Base-by-base conservation (phyloP, 2,888 invertebrate genomes). In the Tenthredo scrophulariae region DNA sequence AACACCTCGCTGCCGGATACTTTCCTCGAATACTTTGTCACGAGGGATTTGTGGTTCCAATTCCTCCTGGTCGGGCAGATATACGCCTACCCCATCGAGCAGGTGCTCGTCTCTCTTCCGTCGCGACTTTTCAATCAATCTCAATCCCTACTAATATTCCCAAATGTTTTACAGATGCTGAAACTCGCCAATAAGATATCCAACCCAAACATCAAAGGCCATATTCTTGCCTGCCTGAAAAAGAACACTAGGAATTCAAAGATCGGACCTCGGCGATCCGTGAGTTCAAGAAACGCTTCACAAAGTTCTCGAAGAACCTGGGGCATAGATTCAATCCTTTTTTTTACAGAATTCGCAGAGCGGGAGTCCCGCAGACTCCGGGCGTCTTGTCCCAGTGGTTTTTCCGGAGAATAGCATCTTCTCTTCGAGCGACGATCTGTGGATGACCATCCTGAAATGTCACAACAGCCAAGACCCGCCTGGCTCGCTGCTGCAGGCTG, bases 401-500 rank as follows among this genome's bases (percentile, higher is more conserved):
- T 86, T 94, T 94, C 2, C 94, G 93, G 86, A 92, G 94, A 88
- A 91, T 93, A 90, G 90, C 29, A 94, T 94, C 80, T 95, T 94
- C 89, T 93, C 93, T 86, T 93, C 94, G 0, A 90, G 94, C 46
- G 93, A 94, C 86, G 93, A 94, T 90, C 90, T 96, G 80, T 95
- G 96, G 94, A 95, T 96, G 88, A 95, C 95, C 85, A 94, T 96
- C 84, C 94, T 96, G 22, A 94, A 95, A 54, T 96, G 96, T 88
- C 96, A 96, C 90, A 96, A 96, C 62, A 96, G 96, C 77, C 95
- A 95, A 86, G 96, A 96, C 93, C 96, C 96, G 18, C 96, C 96
- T 0, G 95, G 95, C 15, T 95, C 96, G 13, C 91, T 96, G 43
- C 90, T 96, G 22, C 94, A 94, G 18, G 95, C 96, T 6, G 95